Base-by-base conservation (phyloP, 2,113 vertebrate genomes). In the Bungarus multicinctus region DNA sequence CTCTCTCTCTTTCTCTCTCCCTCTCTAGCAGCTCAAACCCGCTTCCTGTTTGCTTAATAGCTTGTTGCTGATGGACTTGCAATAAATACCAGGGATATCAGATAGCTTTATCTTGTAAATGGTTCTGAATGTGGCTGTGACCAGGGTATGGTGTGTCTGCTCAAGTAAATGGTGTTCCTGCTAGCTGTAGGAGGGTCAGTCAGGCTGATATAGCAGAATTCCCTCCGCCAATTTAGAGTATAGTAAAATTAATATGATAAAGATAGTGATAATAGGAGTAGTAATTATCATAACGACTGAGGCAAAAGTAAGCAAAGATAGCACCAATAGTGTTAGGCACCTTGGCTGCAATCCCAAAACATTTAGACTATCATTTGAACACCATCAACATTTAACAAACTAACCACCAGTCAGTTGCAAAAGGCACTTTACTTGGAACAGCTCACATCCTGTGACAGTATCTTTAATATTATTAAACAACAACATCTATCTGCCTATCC, bases 1-100 rank as follows among this genome's bases (percentile, higher is more conserved):
- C n/a, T 4, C 90, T 34, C 8, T 52, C 3, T 18, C 23, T 50
- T 6, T 6, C 30, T 3, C 91, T 34, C 8, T 5, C 52, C 2
- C 55, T 23, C 87, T 30, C 34, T 69, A 27, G 90, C 88, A 90
- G 45, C 90, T 23, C 0, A 34, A 94, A 1, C 74, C 45, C 18
- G n/a, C 20, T 52, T 57, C 90, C 1, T 0, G 1, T 54, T 2
- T 89, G 86, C 1, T 54, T 5, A 34, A 88, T 34, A 20, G 1
- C 11, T 0, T 1, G 86, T 50, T 91, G 92, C 88, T 85, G 50
- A 53, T 58, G 30, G 64, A 47, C 54, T 45, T 90, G 47, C 11
- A 85, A 9, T 88, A 45, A 0, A 0, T 23, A 39, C 74, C 74
- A 10, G 45, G 27, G 34, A 53, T 14, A 0, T 1, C 20, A 47